phyloP scores from a whole-genome alignment of 2,797 vertebrate genomes.

The Knipowitschia caucasica region DNA sequence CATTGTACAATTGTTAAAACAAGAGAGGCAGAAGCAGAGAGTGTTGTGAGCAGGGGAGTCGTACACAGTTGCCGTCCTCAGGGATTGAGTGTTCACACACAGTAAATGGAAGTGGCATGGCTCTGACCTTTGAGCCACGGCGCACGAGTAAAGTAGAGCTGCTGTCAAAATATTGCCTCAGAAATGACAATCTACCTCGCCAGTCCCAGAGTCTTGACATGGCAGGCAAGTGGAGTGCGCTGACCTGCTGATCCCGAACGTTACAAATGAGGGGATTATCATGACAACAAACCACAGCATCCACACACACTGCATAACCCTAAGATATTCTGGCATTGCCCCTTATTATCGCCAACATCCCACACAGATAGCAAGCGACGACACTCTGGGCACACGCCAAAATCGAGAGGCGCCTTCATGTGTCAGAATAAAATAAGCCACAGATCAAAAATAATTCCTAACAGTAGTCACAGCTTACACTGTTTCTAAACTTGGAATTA shows the following conservation, averaged over 20 bases:
- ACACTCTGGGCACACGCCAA: constrained; percentile 29
- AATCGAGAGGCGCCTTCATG: constrained; percentile 21
- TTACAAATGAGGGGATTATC: constrained; percentile 76
- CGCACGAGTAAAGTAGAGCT: constrained; percentile 68
- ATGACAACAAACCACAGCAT: constrained; percentile 71
- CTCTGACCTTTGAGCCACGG: constrained; percentile 76
- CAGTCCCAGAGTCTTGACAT: constrained; percentile 72
- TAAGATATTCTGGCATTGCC: constrained; percentile 63
- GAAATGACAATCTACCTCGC: constrained; percentile 80
- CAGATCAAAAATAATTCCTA: constrained; percentile 27
- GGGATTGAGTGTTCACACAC: constrained; percentile 75
- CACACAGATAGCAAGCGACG: constrained; percentile 57
- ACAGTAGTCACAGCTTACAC: constrained; percentile 10
- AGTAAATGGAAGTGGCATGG: constrained; percentile 78
- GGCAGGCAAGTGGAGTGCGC: constrained; percentile 65
- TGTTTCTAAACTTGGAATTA: constrained; percentile 45
- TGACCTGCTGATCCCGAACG: constrained; percentile 72
- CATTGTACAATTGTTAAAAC: constrained; percentile 46
- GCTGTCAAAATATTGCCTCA: constrained; percentile 82
- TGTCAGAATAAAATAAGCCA: constrained; percentile 28
- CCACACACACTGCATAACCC: constrained; percentile 65
- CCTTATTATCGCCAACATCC: constrained; percentile 62
- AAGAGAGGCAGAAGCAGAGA: constrained; percentile 57
- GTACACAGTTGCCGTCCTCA: constrained; percentile 61
- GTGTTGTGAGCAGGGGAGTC: constrained; percentile 18